Evolutionary conservation across 1,140 invertebrate genomes (phyloP), one percentile per base, ranked within the genome.

Genomic region (Ylistrum balloti): DNA sequence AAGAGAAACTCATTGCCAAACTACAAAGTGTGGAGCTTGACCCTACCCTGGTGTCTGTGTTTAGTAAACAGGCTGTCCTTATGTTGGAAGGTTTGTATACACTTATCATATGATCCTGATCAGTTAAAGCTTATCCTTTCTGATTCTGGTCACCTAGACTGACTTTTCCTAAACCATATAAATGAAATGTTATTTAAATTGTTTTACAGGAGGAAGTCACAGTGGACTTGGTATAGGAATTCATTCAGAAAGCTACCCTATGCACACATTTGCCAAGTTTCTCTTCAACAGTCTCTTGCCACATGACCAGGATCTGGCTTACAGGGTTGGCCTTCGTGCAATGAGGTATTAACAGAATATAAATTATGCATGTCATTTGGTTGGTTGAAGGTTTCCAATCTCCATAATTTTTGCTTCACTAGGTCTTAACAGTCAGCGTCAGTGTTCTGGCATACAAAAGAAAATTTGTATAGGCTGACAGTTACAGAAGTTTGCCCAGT

Each of bases 251-350:
- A 97, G 96, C 91, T 96, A 98, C 87, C 98, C 98, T 22, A 98
- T 98, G 97, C 98, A 98, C 95, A 98, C 98, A 38, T 98, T 98
- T 96, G 98, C 98, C 22, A 96, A 97, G 90, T 98, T 97, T 95
- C 96, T 98, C 88, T 98, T 98, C 96, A 97, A 97, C 56, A 97
- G 98, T 17, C 96, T 98, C 85, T 96, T 98, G 88, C 93, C 95
- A 11, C 97, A 97, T 93, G 97, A 98, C 96, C 97, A 97, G 0
- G 98, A 98, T 92, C 96, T 98, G 33, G 98, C 98, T 2, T 98
- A 98, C 94, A 97, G 97, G 91, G 95, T 97, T 33, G 97, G 97
- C 35, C 95, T 97, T 33, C 93, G 97, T 87, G 97, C 97, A 15
- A 97, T 97, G 96, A 96, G 97, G 97, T 97, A 93, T 91, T 45